phyloP scores from a whole-genome alignment of 2,888 invertebrate species.

The Stenichneumon culpator region DNA sequence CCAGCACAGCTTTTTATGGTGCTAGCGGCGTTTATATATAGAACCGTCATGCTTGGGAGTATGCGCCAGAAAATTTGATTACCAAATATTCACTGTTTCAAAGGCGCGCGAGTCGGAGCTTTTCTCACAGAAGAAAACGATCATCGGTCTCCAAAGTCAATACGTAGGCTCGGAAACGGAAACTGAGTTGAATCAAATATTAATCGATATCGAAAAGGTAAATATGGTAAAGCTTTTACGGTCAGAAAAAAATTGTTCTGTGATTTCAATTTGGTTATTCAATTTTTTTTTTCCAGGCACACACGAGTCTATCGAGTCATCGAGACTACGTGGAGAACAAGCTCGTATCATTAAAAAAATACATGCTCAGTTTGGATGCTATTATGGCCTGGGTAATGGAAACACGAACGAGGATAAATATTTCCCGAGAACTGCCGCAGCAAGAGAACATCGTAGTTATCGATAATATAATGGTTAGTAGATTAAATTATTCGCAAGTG shows the following conservation, averaged over 20 bases:
- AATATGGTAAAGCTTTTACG: slow-evolving; percentile 8
- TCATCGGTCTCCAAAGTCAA: slow-evolving; percentile 85
- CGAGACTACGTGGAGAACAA: slow-evolving; percentile 87
- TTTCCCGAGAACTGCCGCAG: slow-evolving; percentile 84
- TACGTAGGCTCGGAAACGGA: slow-evolving; percentile 78
- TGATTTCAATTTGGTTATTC: slow-evolving; percentile 2
- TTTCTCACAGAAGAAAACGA: slow-evolving; percentile 85
- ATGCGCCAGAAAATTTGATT: slow-evolving; percentile 39
- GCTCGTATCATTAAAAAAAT: slow-evolving; percentile 87
- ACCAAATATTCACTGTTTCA: slow-evolving; percentile 58
- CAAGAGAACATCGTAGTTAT: slow-evolving; percentile 84
- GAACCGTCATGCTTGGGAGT: slow-evolving; percentile 33
- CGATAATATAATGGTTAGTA: slow-evolving; percentile 85
- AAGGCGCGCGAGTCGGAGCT: slow-evolving; percentile 89
- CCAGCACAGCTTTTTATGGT: slow-evolving; percentile 61
- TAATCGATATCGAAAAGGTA: slow-evolving; percentile 84
- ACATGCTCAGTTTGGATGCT: slow-evolving; percentile 86
- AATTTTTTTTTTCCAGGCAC: slow-evolving; percentile 75
- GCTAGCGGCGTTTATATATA: slow-evolving; percentile 54
- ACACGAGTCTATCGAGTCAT: slow-evolving; percentile 86
- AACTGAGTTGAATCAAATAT: slow-evolving; percentile 79
- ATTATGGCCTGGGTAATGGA: slow-evolving; percentile 87
- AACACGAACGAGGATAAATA: slow-evolving; percentile 85
- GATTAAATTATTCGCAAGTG: not conserved
- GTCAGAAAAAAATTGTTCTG: not conserved